Conservation (phyloP, 2,888 invertebrate genomes). For the Cacoxenus indagator region DNA sequence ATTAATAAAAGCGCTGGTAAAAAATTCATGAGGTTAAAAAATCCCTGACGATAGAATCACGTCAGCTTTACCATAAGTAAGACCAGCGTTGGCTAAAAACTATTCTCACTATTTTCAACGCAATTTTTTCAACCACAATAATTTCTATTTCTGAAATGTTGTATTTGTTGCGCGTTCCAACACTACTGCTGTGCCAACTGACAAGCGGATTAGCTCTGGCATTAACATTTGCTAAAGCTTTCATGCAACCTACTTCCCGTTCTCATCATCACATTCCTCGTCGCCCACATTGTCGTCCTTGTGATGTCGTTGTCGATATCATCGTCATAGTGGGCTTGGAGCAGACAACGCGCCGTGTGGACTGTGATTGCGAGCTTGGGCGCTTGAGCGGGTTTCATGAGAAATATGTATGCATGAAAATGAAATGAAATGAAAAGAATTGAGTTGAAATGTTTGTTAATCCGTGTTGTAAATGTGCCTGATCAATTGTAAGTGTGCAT, state of each 20-base stretch:
- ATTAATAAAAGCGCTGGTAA: too few species aligned
- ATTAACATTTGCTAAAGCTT: constrained; percentile 37
- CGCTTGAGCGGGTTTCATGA: not conserved
- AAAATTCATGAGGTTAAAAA: too few species aligned
- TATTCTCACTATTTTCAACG: not conserved
- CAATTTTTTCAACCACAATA: not conserved
- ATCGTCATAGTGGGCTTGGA: constrained; percentile 8
- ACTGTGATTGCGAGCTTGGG: not conserved
- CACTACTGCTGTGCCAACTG: not conserved
- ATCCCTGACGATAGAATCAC: too few species aligned
- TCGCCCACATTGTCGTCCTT: not conserved
- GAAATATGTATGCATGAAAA: constrained; percentile 18
- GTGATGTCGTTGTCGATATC: too few species aligned
- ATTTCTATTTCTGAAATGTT: constrained; percentile 11
- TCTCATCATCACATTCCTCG: not conserved
- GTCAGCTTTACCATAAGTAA: too few species aligned
- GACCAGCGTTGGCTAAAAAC: too few species aligned
- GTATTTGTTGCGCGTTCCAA: constrained; percentile 13
- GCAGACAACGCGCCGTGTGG: not conserved
- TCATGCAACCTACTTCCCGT: not conserved
- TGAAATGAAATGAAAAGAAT: too few species aligned
- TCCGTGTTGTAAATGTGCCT: constrained; percentile 21
- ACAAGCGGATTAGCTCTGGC: constrained; percentile 35
- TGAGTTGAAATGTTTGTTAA: constrained; percentile 21
- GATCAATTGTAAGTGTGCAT: constrained; percentile 10